Evolutionary conservation across 2,113 vertebrate species (phyloP), one percentile per base, ranked within the genome.

Genomic region (Uria lomvia): DNA sequence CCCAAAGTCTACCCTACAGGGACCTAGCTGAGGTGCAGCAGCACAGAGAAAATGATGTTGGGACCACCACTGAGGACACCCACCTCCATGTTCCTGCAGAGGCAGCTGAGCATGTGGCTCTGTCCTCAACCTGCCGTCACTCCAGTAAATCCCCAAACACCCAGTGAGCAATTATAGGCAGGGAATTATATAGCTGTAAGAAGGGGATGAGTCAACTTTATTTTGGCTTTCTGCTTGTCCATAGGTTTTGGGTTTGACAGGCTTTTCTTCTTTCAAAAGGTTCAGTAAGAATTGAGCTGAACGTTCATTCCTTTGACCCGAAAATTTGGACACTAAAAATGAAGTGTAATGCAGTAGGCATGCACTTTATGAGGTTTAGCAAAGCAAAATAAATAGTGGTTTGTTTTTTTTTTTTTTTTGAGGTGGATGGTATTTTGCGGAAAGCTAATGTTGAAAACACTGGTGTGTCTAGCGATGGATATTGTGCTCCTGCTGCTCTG

Each of bases 401-500:
- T n/a, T 52, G 50, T 11, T 40, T 29, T 53, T 14, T 20, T 8
- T 0, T 56, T 75, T 73, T 94, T 75, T 40, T 40, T 72, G 43
- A 90, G 30, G 66, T 68, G 40, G 52, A 21, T 50, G 3, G 1
- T 49, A 49, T 93, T 66, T 81, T 87, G 66, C 17, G 3, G 84
- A 75, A 68, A 79, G 45, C 43, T 94, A 32, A 58, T 79, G 34
- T 47, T 43, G 85, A 91, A 87, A 95, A 90, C 43, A 73, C 42
- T 71, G 27, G 19, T 88, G 15, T 93, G 86, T 85, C 90, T 92
- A 70, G 62, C 8, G 0, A 30, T 36, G 71, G 90, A 71, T 32
- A 50, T 86, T 80, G 49, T 62, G 86, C 83, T 98, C 96, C 98
- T 95, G 95, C 97, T 93, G 97, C 88, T 94, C 79, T 77, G 47